Base-by-base conservation (phyloP, 2,888 invertebrate genomes). In the Agrotis exclamationis region DNA sequence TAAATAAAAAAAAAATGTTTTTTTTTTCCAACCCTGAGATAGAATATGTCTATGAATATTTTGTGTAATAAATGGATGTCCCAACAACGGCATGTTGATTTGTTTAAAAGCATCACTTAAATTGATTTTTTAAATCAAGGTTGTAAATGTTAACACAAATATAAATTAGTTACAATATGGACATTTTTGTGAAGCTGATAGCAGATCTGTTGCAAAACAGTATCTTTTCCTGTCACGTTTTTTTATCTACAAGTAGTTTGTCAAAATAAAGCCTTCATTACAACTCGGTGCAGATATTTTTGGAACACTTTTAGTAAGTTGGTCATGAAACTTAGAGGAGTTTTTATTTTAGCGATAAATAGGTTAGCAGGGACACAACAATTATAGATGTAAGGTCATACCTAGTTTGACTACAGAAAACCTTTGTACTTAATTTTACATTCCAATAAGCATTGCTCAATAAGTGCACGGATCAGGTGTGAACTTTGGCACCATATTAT, bases 381-480 rank as follows among this genome's bases (percentile, higher is more conserved):
- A 33, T n/a, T 39, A 33, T 18, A 51, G 14, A 53, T 39, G 2
- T 16, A 45, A 39, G n/a, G 28, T 24, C 18, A 28, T 11, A 45
- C 72, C 39, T 57, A 71, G 45, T 24, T 50, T 7, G 44, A 54
- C 44, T n/a, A 63, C 28, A 76, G 48, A 63, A 76, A 70, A 76
- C 28, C 44, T 58, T 70, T 57, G 53, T 48, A 59, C 24, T 50
- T 28, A 48, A 70, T 68, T 53, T 58, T 39, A 62, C 54, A n/a
- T 62, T 48, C 39, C 3, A 9, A 53, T 48, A 63, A 39, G 0
- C 33, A 70, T 67, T 60, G 48, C 28, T 64, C 65, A 73, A 63
- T 45, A 60, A 66, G 63, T 67, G 64, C 50, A 70, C 48, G 47
- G 54, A 47, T 63, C 65, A 78, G 70, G 74, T 74, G 63, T 71